Percentiles rank a stretch among this genome's conserved stretches.
phyloP scores from a whole-genome alignment of 2,888 invertebrate species.

The Rhopalosiphum nymphaeae region DNA sequence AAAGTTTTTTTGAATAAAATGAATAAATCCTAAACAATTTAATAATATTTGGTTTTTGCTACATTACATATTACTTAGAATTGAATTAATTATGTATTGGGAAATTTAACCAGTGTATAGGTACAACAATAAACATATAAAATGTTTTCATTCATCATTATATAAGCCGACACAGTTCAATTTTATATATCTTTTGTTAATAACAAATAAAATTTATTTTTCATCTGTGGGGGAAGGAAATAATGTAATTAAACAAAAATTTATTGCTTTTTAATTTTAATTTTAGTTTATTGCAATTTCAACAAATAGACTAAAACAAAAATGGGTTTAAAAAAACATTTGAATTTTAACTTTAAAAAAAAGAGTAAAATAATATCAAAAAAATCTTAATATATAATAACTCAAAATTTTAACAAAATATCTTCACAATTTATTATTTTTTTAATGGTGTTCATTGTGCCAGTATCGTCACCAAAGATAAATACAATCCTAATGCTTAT shows the following conservation, averaged over 20 bases:
- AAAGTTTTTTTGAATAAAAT: background rate
- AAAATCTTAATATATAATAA: too few relatives aligned
- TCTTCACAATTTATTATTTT: too few relatives aligned
- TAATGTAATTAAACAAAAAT: background rate
- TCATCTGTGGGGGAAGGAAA: too few relatives aligned
- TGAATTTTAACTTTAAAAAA: background rate
- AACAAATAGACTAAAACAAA: background rate
- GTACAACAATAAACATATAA: background rate
- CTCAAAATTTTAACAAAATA: too few relatives aligned
- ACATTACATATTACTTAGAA: background rate
- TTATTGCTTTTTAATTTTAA: background rate
- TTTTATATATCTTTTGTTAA: too few relatives aligned
- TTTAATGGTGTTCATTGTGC: background rate
- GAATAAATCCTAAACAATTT: background rate
- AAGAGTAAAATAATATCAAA: background rate
- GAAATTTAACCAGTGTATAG: too few relatives aligned
- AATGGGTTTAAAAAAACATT: too few relatives aligned
- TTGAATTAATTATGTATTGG: background rate
- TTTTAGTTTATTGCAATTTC: background rate
- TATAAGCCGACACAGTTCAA: too few relatives aligned
- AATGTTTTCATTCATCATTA: background rate
- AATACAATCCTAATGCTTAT: background rate
- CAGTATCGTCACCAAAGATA: background rate
- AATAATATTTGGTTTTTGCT: background rate
- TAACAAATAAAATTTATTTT: too few relatives aligned